phyloP scores from a whole-genome alignment of 2,888 invertebrate species.

The Laothoe populi region DNA sequence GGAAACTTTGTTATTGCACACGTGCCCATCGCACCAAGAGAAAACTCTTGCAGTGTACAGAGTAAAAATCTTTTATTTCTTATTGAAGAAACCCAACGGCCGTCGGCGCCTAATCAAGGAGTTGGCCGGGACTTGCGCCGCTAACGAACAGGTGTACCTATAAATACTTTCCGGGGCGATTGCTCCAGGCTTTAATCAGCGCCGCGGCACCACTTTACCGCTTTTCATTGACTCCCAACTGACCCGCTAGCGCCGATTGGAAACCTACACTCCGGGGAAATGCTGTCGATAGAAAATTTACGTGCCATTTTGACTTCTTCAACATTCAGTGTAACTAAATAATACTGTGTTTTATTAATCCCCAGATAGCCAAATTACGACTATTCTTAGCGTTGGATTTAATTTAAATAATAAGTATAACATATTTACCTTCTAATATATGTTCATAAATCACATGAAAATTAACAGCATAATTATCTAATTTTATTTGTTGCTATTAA shows the following conservation, averaged over 20 bases:
- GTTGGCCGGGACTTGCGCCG: conserved; percentile 79
- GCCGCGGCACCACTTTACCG: conserved; percentile 80
- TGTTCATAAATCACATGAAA: no score
- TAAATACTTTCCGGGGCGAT: conserved; percentile 83
- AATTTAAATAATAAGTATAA: not conserved
- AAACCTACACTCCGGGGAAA: conserved; percentile 75
- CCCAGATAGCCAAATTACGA: conserved; percentile 30
- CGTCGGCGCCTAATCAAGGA: conserved; percentile 84
- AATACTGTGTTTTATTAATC: conserved; percentile 48
- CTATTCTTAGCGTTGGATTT: not conserved
- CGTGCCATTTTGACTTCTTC: conserved; percentile 60
- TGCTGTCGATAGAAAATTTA: conserved; percentile 69
- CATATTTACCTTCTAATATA: no score
- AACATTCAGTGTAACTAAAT: conserved; percentile 41
- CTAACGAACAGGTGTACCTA: conserved; percentile 85
- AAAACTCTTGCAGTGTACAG: conserved; percentile 59
- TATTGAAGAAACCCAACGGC: conserved; percentile 76
- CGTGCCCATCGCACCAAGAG: conserved; percentile 30
- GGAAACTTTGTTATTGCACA: conserved; percentile 30
- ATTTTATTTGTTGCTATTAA: no score
- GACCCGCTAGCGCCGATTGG: conserved; percentile 79
- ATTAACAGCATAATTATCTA: no score
- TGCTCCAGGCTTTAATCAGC: conserved; percentile 84
- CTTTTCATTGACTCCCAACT: conserved; percentile 81
- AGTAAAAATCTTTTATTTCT: conserved; percentile 78